Evolutionary conservation across 2,888 invertebrate genomes (phyloP), one percentile per base, ranked within the genome.

Genomic region (Noctua janthe): DNA sequence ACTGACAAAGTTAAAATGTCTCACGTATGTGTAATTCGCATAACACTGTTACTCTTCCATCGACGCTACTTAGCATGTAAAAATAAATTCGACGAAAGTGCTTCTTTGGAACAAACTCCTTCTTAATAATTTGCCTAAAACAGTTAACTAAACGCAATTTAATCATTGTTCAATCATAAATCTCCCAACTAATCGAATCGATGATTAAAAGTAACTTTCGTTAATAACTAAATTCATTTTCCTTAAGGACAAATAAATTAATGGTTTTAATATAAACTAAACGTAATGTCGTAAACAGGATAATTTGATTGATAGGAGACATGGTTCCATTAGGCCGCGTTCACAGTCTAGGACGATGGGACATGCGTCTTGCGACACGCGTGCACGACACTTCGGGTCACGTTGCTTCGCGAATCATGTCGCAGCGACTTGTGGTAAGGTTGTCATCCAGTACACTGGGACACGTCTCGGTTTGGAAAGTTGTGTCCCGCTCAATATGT

Each of bases 231-330:
- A 59, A 75, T 56, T 15, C 43, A 67, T 75, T 59, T 69, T 62
- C 67, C 51, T 17, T 39, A 54, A 81, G 17, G 67, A 47, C n/a
- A 69, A 76, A 47, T 69, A 69, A 76, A 47, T 69, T 69, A 69
- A 82, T 62, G 2, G 5, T 17, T 43, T n/a, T 47, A 51, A 54
- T 59, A 51, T 23, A 35, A 23, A 67, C 1, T 59, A n/a, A 51
- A 56, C 17, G 35, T 35, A 35, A 64, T 35, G 17, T 43, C 20
- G 43, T 56, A 56, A 82, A 74, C 75, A 67, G 49, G 66, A 69
- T 59, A 67, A 67, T 74, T 59, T 82, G 56, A 69, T 74, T 13
- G 2, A 69, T 13, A 2, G 23, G n/a, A 5, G 8, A 8, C 4
- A 54, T 29, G 62, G 29, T 15, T 43, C 43, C 54, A 74, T 17